Evolutionary conservation across 2,797 vertebrate species (phyloP), one percentile per base, ranked within the genome.

Genomic region (Petrocephalus sullivani): DNA sequence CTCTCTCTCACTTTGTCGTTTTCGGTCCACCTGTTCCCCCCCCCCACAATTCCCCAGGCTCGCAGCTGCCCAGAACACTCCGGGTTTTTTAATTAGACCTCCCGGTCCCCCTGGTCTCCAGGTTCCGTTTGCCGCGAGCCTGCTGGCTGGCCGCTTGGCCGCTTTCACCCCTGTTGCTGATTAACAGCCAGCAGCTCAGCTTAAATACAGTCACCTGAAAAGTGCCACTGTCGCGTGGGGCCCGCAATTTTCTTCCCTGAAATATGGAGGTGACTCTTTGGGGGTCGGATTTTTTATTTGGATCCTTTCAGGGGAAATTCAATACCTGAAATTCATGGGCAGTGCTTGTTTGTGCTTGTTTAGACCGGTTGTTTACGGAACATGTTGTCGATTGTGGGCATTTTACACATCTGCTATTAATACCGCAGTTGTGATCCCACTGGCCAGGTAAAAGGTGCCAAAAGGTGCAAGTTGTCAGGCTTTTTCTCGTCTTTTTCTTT

Each of bases 31-130:
- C 89, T 93, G 85, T 89, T 81, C 60, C 6, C 88, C 83, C 71
- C 89, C 83, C 89, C 87, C 88, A 81, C 54, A 92, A 92, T 94
- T 95, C 95, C 95, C 92, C 91, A 91, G 91, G 91, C 92, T 64
- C 91, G 81, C 95, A 96, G 95, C 95, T 96, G 96, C 95, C 64
- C 93, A 91, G 91, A 78, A 91, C 92, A 90, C 92, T 87, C 92
- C 93, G 94, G 89, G 93, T 95, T 96, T 96, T 96, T 96, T 96
- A 96, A 95, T 96, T 96, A 96, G 95, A 95, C 94, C 85, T 93
- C 93, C 94, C 93, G 91, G 92, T 91, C 92, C 92, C 88, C 89
- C 90, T 90, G 90, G 91, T 89, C 92, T 89, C 41, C 89, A 87
- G 46, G 61, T 89, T 92, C 92, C 93, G 89, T 92, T 53, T 28